Evolutionary conservation across 2,113 vertebrate genomes (phyloP), one percentile per base, ranked within the genome.

Genomic region (Calyptomena viridis): DNA sequence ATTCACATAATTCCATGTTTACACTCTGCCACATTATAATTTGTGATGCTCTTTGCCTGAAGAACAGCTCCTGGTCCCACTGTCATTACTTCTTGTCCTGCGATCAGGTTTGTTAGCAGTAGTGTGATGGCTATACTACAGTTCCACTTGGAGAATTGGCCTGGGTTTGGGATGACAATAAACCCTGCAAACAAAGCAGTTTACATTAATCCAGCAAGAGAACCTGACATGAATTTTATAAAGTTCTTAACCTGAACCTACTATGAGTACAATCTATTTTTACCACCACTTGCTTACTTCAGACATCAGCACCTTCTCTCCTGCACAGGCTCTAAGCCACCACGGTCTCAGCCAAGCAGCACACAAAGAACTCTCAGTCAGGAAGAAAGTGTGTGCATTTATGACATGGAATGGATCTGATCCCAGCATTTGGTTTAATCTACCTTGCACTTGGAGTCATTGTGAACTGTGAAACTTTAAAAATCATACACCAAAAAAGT

Each of bases 61-160:
- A 97, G 98, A 98, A 98, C 98, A 98, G 98, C 98, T 98, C 97
- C 95, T 97, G 98, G 98, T 98, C 98, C 98, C 98, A 98, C 83
- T 94, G 95, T 66, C 97, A 96, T 97, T 97, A 95, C 97, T 97
- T 97, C 97, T 97, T 96, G 96, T 97, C 97, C 87, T 98, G 96
- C 58, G 98, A 98, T 98, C 98, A 98, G 98, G 95, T 97, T 98
- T 98, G 98, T 97, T 98, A 98, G 98, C 98, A 97, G 98, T 97
- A 97, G 97, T 96, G 98, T 97, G 98, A 95, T 97, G 97, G 97
- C 99, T 99, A 99, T 98, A 99, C 99, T 98, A 99, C 98, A 97
- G 99, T 99, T 96, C 99, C 99, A 98, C 99, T 99, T 97, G 99
- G 98, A 98, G 98, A 99, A 98, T 98, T 98, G 99, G 99, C 99